Percentiles rank a stretch among this genome's conserved stretches.
phyloP scores from a whole-genome alignment of 2,113 vertebrate species.

The Herpetotheres cachinnans region DNA sequence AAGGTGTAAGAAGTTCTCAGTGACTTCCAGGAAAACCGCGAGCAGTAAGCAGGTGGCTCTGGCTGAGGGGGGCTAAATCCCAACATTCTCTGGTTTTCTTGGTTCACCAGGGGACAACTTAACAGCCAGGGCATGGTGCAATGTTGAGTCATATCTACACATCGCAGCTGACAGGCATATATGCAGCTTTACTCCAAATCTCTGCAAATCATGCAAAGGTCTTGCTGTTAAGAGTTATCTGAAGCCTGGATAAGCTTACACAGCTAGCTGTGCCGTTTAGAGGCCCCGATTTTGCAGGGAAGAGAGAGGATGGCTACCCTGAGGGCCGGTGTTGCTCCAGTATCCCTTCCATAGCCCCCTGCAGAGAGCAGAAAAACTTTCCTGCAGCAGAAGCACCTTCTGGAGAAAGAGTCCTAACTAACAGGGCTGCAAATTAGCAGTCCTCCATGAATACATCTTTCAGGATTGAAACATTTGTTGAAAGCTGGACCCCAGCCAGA shows the following conservation, averaged over 20 bases:
- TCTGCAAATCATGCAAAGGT: conserved; percentile 16
- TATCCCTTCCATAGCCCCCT: not conserved
- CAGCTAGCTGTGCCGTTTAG: not conserved
- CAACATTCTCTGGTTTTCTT: conserved; percentile 29
- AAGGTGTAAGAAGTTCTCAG: not conserved
- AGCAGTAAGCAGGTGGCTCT: not conserved
- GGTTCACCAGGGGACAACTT: conserved; percentile 42
- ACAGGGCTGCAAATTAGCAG: conserved; percentile 30
- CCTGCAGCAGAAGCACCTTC: not conserved
- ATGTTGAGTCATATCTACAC: conserved; percentile 30
- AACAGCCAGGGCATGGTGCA: conserved; percentile 36
- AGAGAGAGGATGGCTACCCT: accelerated
- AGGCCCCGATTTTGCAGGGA: not conserved
- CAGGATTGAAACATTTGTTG: conserved; percentile 39
- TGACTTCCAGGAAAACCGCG: not conserved
- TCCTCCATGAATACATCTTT: conserved; percentile 7
- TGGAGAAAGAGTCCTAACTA: not conserved
- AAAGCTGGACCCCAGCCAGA: conserved; percentile 43
- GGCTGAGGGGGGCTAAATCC: not conserved
- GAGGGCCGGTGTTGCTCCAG: not conserved
- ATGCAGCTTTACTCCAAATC: conserved; percentile 10
- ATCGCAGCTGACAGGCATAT: not conserved
- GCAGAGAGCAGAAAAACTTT: not conserved
- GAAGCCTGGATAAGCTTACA: not conserved
- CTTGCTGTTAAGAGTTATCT: not conserved